Evolutionary conservation across 1,140 invertebrate species (phyloP), one percentile per base, ranked within the genome.

Genomic region (Adoxophyes honmai): DNA sequence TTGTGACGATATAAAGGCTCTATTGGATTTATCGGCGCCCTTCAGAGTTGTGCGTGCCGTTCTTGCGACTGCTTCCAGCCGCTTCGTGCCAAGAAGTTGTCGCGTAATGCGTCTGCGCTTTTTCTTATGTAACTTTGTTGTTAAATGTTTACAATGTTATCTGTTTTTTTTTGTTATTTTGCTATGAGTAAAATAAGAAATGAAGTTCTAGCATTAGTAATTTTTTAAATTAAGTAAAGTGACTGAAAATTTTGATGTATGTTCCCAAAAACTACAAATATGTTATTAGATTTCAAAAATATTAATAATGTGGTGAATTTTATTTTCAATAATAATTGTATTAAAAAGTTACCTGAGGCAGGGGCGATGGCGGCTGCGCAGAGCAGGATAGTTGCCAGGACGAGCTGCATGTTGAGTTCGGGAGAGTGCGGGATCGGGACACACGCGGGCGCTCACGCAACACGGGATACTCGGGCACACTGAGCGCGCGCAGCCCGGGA

Each of bases 401-500:
- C 59, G 61, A 83, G 64, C 72, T 81, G 82, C 83, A 86, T 86
- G 64, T 70, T 76, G 75, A 58, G 52, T 57, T 48, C 55, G 65
- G 55, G 59, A 58, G 59, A 28, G 6, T 28, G 44, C 59, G 34
- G 60, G 58, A 64, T 52, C 68, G 58, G 62, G 61, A 68, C 73
- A 78, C 78, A 71, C 71, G 59, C 64, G 55, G 75, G 73, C 84
- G 77, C 81, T 73, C 75, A 78, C 81, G 79, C 78, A 81, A 85
- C 80, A 85, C 83, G 78, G 80, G 83, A 86, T 75, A 82, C 85
- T 75, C 78, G 76, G 80, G 81, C 73, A 85, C 82, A 88, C 85
- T 85, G 83, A 84, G 69, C 78, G 79, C 81, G 81, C 78, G 83
- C 67, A 74, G 67, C 66, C 70, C 83, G 68, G 82, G 77, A 84